Evolutionary conservation across 2,113 vertebrate genomes (phyloP).

Genomic region (Phylloscopus trochilus): DNA sequence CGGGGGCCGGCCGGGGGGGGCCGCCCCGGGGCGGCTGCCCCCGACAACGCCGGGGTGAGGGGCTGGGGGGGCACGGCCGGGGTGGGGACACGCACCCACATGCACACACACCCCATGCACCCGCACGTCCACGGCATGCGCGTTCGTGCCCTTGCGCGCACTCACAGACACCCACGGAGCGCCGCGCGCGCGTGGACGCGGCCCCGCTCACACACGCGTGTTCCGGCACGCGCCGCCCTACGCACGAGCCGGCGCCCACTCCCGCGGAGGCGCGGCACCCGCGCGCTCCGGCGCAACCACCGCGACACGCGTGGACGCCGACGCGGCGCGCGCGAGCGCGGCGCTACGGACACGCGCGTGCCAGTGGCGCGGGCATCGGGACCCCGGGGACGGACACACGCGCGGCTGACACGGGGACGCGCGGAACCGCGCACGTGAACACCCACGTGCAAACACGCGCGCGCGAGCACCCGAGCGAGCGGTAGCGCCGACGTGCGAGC

Average conservation of each 20-base stretch:
- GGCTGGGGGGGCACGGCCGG: background rate
- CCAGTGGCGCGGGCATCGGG: background rate
- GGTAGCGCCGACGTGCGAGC: too few species aligned
- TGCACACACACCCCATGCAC: background rate
- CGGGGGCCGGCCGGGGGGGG: background rate
- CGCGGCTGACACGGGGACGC: background rate
- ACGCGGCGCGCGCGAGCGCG: background rate
- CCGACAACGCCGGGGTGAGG: background rate
- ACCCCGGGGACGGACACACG: background rate
- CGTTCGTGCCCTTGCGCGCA: background rate
- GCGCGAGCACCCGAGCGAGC: too few species aligned
- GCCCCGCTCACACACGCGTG: background rate
- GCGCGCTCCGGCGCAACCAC: background rate
- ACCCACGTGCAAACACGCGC: too few species aligned
- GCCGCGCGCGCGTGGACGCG: background rate
- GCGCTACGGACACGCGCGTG: background rate
- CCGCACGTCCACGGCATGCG: background rate
- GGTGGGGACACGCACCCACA: background rate
- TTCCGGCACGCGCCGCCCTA: background rate
- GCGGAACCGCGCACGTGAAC: background rate
- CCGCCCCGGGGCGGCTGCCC: background rate
- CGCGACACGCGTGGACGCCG: background rate
- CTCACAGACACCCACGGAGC: background rate
- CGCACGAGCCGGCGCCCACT: background rate
- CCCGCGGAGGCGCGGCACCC: background rate